These are phyloP conservation scores for Rhinopithecus roxellana DNA, from an alignment of 2,113 vertebrate species.

Conservation along the genomic window DNA sequence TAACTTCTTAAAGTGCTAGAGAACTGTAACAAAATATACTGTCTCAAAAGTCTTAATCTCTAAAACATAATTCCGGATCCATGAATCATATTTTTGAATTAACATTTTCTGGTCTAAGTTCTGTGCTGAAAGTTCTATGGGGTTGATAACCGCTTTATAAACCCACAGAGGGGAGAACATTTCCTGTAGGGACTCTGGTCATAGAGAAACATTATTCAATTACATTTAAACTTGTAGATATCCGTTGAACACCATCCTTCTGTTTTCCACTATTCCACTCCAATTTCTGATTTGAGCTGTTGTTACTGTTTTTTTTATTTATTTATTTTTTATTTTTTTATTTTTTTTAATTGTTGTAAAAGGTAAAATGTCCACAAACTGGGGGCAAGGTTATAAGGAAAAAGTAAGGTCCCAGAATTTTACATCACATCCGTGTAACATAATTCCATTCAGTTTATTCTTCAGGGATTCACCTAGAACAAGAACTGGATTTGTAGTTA, in stretches of 20 bases:
- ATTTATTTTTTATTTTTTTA: not conserved
- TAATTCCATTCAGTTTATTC: not conserved
- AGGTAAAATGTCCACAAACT: conserved; percentile 31
- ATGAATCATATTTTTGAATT: not conserved
- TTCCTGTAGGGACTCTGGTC: not conserved
- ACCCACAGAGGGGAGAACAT: not conserved
- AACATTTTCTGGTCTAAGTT: conserved; percentile 8
- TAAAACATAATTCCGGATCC: not conserved
- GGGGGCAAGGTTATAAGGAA: not conserved
- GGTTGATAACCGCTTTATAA: not conserved
- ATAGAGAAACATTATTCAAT: not conserved
- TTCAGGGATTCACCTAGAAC: not conserved
- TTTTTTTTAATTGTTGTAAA: not conserved
- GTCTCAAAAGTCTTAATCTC: conserved; percentile 28
- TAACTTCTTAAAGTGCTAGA: conserved; percentile 37
- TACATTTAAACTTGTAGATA: not conserved
- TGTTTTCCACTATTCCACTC: not conserved
- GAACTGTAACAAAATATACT: not conserved
- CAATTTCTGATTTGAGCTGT: not conserved
- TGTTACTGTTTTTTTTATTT: not conserved
- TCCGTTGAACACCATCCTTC: not conserved
- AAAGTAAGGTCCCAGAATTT: not conserved
- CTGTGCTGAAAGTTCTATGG: not conserved
- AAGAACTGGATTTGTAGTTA: not conserved
- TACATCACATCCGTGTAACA: not conserved